phyloP scores from a whole-genome alignment of 2,888 invertebrate species.

The Diaperis boleti region DNA sequence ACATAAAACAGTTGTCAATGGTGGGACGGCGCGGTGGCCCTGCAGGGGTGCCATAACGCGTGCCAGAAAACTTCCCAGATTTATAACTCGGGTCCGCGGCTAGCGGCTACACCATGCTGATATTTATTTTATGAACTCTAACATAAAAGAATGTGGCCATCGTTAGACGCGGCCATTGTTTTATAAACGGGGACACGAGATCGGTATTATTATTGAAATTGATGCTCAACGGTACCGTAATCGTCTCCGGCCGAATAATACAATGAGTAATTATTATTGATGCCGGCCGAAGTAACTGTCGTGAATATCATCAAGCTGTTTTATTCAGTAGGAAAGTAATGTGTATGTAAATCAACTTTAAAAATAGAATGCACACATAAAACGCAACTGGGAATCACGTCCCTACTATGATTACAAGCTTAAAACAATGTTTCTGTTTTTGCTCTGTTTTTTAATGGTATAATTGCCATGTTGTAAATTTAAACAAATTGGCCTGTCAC shows the following conservation, averaged over 20 bases:
- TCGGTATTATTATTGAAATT: slow-evolving; percentile 35
- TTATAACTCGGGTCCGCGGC: slow-evolving; percentile 49
- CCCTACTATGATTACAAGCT: slow-evolving; percentile 11
- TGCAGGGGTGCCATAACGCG: slow-evolving; percentile 56
- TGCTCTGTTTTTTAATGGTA: slow-evolving; percentile 26
- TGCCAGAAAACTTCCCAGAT: slow-evolving; percentile 56
- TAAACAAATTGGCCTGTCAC: slow-evolving; percentile 27
- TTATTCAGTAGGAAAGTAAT: slow-evolving; percentile 38
- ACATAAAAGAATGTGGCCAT: slow-evolving; percentile 42
- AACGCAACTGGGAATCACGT: slow-evolving; percentile 26
- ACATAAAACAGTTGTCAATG: slow-evolving; percentile 61
- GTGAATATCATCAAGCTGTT: slow-evolving; percentile 37
- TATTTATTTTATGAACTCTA: slow-evolving; percentile 50
- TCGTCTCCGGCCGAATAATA: slow-evolving; percentile 24
- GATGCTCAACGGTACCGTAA: slow-evolving; percentile 33
- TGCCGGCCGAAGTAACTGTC: slow-evolving; percentile 35
- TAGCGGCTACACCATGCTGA: slow-evolving; percentile 48
- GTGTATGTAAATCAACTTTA: slow-evolving; percentile 39
- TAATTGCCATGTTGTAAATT: slow-evolving; percentile 35
- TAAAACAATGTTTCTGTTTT: slow-evolving; percentile 9
- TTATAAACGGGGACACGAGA: slow-evolving; percentile 36
- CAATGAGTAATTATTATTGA: slow-evolving; percentile 39
- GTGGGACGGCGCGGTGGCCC: slow-evolving; percentile 48
- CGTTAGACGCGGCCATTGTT: slow-evolving; percentile 43
- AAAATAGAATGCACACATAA: slow-evolving; percentile 30